These are phyloP conservation scores for Anneissia japonica DNA, from an alignment of 35 echinoderm and acorn worm species.

Conservation along the genomic window DNA sequence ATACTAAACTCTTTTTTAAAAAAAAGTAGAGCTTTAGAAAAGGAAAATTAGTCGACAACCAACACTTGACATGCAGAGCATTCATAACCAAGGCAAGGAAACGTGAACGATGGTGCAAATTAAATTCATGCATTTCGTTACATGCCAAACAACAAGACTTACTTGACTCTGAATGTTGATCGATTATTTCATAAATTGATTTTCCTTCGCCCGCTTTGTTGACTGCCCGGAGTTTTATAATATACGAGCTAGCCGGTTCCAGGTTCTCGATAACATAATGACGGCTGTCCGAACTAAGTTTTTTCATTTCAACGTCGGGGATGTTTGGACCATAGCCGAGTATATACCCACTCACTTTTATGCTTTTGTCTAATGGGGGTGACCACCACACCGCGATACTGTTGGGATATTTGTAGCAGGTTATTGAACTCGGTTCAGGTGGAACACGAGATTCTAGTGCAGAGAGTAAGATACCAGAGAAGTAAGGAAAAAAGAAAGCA, in stretches of 20 bases:
- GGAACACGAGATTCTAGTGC: constrained; percentile 41
- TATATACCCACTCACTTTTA: constrained; percentile 62
- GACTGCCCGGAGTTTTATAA: constrained; percentile 69
- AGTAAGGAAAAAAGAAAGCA: background rate
- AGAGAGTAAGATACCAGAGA: background rate
- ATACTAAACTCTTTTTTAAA: too few species aligned
- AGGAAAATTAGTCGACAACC: too few species aligned
- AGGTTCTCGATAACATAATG: constrained; percentile 40
- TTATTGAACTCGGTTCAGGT: constrained; percentile 14
- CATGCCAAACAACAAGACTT: background rate
- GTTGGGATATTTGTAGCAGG: constrained; percentile 15
- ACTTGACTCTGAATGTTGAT: background rate
- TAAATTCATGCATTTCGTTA: background rate
- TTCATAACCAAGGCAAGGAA: too few species aligned
- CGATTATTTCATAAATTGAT: constrained; percentile 27
- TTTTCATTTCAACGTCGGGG: constrained; percentile 22
- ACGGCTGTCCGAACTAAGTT: constrained; percentile 4
- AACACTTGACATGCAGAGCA: too few species aligned
- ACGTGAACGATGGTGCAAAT: background rate
- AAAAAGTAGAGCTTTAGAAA: too few species aligned
- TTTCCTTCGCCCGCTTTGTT: constrained; percentile 63
- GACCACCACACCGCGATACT: constrained; percentile 60
- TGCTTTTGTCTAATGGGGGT: constrained; percentile 26
- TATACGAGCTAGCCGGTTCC: constrained; percentile 45
- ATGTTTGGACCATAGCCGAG: constrained; percentile 54